Base-by-base conservation (phyloP, 2,797 vertebrate species). In the Myotis myotis region DNA sequence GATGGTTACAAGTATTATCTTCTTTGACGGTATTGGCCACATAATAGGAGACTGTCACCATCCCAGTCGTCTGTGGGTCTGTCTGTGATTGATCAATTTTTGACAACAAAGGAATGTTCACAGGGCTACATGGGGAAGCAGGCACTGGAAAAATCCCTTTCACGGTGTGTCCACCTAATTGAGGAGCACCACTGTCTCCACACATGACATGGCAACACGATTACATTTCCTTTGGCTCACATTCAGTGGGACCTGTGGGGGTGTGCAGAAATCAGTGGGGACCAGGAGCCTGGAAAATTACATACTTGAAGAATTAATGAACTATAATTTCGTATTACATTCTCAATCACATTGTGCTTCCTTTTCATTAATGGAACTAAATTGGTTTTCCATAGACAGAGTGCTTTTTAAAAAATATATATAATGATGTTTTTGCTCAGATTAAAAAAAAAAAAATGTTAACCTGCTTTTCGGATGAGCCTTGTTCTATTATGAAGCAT, bases 281-380 rank as follows among this genome's bases (percentile, higher is more conserved):
- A 97, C 96, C 97, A 98, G 96, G 95, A 97, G 94, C 94, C 98
- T 98, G 97, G 98, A 98, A 98, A 98, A 98, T 98, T 98, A 95
- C 96, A 94, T 97, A 98, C 98, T 98, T 98, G 97, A 98, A 98
- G 98, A 98, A 98, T 98, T 98, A 98, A 98, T 98, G 97, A 98
- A 97, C 97, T 98, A 96, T 98, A 98, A 98, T 98, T 98, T 97
- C 10, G 0, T 98, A 97, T 97, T 98, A 97, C 93, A 96, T 97
- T 97, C 97, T 98, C 97, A 98, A 97, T 98, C 98, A 97, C 92
- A 97, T 97, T 96, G 95, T 97, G 94, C 97, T 97, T 98, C 97
- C 98, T 98, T 98, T 98, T 98, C 98, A 98, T 98, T 98, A 98
- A 98, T 98, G 87, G 82, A 97, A 97, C 89, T 97, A 97, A 98